phyloP scores from a whole-genome alignment of 2,888 invertebrate species.

The Diploptera punctata region DNA sequence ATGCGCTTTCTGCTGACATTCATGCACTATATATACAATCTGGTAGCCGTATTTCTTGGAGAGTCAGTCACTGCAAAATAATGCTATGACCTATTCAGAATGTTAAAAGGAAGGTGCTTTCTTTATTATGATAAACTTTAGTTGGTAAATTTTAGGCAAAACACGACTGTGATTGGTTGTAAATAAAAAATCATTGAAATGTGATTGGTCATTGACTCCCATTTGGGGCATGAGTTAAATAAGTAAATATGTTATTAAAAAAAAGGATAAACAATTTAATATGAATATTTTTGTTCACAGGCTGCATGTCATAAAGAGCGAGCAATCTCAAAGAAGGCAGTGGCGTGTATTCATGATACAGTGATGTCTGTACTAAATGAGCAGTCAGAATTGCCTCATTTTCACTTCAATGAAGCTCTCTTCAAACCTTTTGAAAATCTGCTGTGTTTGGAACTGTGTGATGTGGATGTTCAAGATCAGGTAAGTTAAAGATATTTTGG shows the following conservation, averaged over 20 bases:
- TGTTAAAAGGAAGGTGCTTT: too few relatives aligned
- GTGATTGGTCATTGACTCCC: too few relatives aligned
- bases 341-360: slow-evolving; percentile 87
- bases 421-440: slow-evolving; percentile 96
- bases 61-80: too few relatives aligned
- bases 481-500: slow-evolving; percentile 56
- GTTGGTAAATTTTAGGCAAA: too few relatives aligned
- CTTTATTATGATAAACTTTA: too few relatives aligned
- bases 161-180: too few relatives aligned
- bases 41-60: too few relatives aligned
- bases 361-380: slow-evolving; percentile 87
- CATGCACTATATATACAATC: too few relatives aligned
- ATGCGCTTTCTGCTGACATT: too few relatives aligned
- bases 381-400: slow-evolving; percentile 88
- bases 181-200: too few relatives aligned
- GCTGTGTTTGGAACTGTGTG: slow-evolving; percentile 90
- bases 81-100: too few relatives aligned
- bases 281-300: slow-evolving; percentile 54
- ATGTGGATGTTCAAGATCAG: slow-evolving; percentile 86
- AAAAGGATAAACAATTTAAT: background rate
- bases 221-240: too few relatives aligned
- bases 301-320: slow-evolving; percentile 92
- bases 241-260: background rate
- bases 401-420: slow-evolving; percentile 94
- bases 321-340: slow-evolving; percentile 87